These are phyloP conservation scores for Bryconaethiops microstoma DNA, from an alignment of 2,797 vertebrate species.

Conservation along the genomic window DNA sequence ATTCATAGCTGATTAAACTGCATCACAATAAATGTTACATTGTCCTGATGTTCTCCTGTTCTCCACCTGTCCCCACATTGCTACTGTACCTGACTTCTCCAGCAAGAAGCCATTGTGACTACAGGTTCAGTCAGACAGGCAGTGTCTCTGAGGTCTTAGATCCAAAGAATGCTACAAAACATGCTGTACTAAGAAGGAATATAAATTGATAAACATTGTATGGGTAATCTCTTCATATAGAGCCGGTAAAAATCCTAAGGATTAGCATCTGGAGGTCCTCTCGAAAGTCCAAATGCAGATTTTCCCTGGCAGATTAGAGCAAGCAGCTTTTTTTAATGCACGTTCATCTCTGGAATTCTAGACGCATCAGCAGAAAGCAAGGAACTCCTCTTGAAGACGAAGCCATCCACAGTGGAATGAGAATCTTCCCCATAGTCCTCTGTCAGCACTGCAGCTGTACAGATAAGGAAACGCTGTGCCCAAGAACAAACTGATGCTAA, in stretches of 20 bases:
- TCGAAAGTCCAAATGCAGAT: constrained; percentile 22
- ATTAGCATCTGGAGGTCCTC: constrained; percentile 17
- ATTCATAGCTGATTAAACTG: not conserved
- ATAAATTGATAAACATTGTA: constrained; percentile 22
- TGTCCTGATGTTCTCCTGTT: not conserved
- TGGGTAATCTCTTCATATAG: not conserved
- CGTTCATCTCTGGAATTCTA: constrained; percentile 28
- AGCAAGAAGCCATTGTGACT: constrained; percentile 57
- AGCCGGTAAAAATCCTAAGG: not conserved
- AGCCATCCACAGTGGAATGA: not conserved
- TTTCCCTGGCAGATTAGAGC: constrained; percentile 18
- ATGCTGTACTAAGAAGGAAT: constrained; percentile 8
- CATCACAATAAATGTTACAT: not conserved
- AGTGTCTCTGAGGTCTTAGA: constrained; percentile 26
- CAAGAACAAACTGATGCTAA: not conserved
- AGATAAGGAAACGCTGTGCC: not conserved
- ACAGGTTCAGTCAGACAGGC: constrained; percentile 21
- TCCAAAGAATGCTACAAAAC: constrained; percentile 18
- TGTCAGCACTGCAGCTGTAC: not conserved
- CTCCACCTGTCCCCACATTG: not conserved
- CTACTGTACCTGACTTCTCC: constrained; percentile 56
- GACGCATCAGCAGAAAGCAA: constrained; percentile 11
- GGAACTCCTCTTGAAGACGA: not conserved
- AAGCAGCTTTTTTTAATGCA: constrained; percentile 34
- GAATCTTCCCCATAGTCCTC: not conserved